Conservation (phyloP, 2,888 invertebrate genomes). For the Cinara cedri region DNA sequence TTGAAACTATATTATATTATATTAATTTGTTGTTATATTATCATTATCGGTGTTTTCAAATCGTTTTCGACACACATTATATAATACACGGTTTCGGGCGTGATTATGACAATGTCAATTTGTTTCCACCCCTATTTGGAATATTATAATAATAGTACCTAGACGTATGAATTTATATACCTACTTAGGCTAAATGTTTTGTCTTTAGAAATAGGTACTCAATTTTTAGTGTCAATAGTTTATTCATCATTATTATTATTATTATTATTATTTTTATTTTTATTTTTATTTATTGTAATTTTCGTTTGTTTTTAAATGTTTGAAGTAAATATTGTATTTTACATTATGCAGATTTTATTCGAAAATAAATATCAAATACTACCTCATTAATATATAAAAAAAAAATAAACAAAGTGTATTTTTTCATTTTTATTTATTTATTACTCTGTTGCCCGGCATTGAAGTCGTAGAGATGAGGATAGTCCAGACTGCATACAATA, state of each 20-base stretch:
- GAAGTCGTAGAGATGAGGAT: not conserved
- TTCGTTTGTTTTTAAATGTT: conserved; percentile 34
- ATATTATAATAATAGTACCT: not conserved
- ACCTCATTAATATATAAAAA: conserved; percentile 41
- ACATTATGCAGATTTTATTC: conserved; percentile 49
- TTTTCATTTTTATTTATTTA: not conserved
- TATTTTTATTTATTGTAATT: conserved; percentile 28
- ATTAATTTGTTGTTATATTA: not conserved
- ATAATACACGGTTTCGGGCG: too few relatives aligned
- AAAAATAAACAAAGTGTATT: not conserved
- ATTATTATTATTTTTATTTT: conserved; percentile 30
- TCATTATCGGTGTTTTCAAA: too few relatives aligned
- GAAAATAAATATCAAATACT: conserved; percentile 53
- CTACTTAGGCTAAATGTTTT: conserved; percentile 41
- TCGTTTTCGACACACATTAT: too few relatives aligned
- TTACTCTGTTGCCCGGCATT: conserved; percentile 24
- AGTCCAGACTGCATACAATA: too few relatives aligned
- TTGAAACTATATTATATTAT: conserved; percentile 20
- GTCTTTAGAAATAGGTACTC: conserved; percentile 37
- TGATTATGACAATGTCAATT: too few relatives aligned
- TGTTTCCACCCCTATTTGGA: not conserved
- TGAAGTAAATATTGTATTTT: conserved; percentile 38
- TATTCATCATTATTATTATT: conserved; percentile 16
- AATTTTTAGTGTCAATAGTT: conserved; percentile 26
- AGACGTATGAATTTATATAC: conserved; percentile 33